Base-by-base conservation (phyloP, 2,113 vertebrate species). In the Sinocyclocheilus anshuiensis region DNA sequence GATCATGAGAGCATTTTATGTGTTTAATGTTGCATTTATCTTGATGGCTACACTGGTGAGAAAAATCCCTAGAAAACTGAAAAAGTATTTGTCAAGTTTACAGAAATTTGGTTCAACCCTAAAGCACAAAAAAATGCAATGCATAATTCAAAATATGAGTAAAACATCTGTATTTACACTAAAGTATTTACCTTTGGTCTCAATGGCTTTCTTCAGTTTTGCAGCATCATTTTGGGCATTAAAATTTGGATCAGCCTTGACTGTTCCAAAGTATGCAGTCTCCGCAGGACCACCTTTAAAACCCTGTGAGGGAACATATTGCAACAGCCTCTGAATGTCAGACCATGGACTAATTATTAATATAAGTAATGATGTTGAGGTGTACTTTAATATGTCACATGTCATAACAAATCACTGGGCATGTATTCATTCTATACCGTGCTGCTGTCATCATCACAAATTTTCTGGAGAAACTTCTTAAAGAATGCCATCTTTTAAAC, bases 161-260 rank as follows among this genome's bases (percentile, higher is more conserved):
- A 4, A 63, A 63, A 63, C 9, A 63, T 4, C 10, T 12, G 48
- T 50, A 50, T 50, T 50, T 50, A 50, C 48, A 50, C 2, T 3
- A 50, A 50, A 13, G 22, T 18, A 22, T 18, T 65, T 90, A 97
- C 97, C 95, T 95, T 96, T 96, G 45, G 91, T 92, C 15, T 93
- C 91, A 39, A 98, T 96, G 72, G 97, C 96, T 53, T 91, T 95
- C 76, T 96, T 92, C 77, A 99, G 91, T 77, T 94, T 91, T 4
- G 72, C 77, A 36, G 94, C 96, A 92, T 98, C 97, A 1, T 88
- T 86, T 48, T 94, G 94, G 26, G 96, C 95, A 74, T 92, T 92
- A 59, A 98, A 99, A 88, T 88, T 90, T 0, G 96, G 95, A 18
- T 95, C 95, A 8, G 95, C 85, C 0, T 16, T 1, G 33, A 96